Base-by-base conservation (phyloP, 2,797 vertebrate species). In the Myiothlypis chrysogaster region DNA sequence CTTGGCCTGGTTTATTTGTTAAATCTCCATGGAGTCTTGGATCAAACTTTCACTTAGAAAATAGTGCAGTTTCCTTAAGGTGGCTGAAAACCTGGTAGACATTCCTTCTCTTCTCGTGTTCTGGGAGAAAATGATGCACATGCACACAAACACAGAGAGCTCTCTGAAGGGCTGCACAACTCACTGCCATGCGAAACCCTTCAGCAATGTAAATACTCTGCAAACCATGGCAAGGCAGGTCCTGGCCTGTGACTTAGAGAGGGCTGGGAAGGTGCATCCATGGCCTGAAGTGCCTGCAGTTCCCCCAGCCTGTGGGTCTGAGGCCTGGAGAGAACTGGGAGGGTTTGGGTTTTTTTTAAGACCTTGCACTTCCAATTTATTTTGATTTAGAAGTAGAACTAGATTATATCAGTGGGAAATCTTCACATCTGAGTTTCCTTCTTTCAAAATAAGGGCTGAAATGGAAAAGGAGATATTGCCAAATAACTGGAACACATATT, bases 401-500 rank as follows among this genome's bases (percentile, higher is more conserved):
- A 70, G 37, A 79, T 95, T 87, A 43, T 80, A 43, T 92, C 55
- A 47, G 53, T 57, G 47, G 27, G 83, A 92, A 92, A 65, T 76
- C 63, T 35, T 94, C 16, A 14, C 32, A 70, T 87, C 55, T 89
- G 75, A 47, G 22, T 35, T 77, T 46, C 5, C 9, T 89, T 56
- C 56, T 93, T 73, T 96, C 85, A 95, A 18, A 93, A 89, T 59
- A 94, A 53, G 25, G 69, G 50, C 57, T 86, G 79, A 89, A 80
- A 85, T 88, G 76, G 91, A 95, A 85, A 77, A 90, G 89, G 43
- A 92, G 61, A 56, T 94, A 95, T 70, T 95, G 71, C 85, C 93
- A 93, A 97, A 95, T 93, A 97, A 91, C 87, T 69, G 84, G 72
- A 93, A 96, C 94, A 87, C 2, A 4, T 96, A 97, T 90, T 96